A percentile compares a stretch with the other conserved stretches of the same genome.
phyloP scores from a whole-genome alignment of 2,797 vertebrate species.

The Epinephelus coioides region DNA sequence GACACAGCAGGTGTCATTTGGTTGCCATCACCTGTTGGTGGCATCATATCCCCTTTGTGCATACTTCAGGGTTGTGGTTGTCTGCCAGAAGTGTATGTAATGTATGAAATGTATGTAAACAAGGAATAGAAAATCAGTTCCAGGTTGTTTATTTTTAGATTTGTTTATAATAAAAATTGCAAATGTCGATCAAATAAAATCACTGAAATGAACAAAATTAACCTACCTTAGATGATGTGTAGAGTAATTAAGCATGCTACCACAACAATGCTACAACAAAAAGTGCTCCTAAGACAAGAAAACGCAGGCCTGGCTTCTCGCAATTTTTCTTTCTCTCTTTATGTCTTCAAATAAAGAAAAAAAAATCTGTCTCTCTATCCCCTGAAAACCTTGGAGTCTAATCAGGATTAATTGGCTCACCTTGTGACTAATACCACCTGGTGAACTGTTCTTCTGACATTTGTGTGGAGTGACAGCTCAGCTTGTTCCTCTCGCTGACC shows the following conservation, averaged over 20 bases:
- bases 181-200: not conserved
- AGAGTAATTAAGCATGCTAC: not conserved
- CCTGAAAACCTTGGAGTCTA: constrained; percentile 10
- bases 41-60: no score
- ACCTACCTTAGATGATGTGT: not conserved
- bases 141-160: not conserved
- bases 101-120: not conserved
- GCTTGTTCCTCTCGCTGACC: constrained; percentile 49
- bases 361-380: not conserved
- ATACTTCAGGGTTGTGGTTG: no score
- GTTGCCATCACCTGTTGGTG: no score
- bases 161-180: not conserved
- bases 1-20: no score
- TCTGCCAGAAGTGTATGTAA: no score
- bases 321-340: not conserved
- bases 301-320: not conserved
- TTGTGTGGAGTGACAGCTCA: constrained; percentile 50
- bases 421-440: constrained; percentile 35
- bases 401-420: constrained; percentile 53
- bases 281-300: not conserved
- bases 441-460: constrained; percentile 57
- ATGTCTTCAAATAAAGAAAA: constrained; percentile 12
- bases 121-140: not conserved
- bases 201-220: not conserved
- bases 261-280: not conserved